Base-by-base conservation (phyloP, 2,888 invertebrate genomes). In the Epiblema foenella region DNA sequence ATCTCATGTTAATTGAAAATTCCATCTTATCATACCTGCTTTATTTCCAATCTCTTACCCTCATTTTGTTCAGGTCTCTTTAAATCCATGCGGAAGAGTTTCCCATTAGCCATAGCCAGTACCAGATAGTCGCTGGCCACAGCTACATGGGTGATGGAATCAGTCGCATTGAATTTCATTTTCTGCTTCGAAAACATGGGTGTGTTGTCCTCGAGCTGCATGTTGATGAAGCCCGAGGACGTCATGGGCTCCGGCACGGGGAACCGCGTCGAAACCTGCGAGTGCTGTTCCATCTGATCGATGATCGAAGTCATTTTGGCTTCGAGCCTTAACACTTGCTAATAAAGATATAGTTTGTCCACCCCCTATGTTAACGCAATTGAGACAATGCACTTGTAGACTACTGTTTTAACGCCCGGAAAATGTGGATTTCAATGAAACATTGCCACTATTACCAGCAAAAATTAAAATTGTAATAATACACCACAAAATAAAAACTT, bases 101-200 rank as follows among this genome's bases (percentile, higher is more conserved):
- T 95, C 74, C 97, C 96, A 83, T 97, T 97, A 18, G 96, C 96
- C 96, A 98, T 96, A 1, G 97, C 96, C 76, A 98, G 95, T 0
- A 97, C 96, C 67, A 98, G 92, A 84, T 96, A 96, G 85, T 98
- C 97, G 83, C 96, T 98, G 42, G 96, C 95, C 8, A 98, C 97
- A 2, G 95, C 95, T 69, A 98, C 94, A 83, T 98, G 97, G 3
- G 96, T 95, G 75, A 99, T 96, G 73, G 95, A 94, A 78, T 96
- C 96, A 0, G 96, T 95, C 0, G 98, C 97, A 73, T 95, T 95
- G 76, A 97, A 95, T 79, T 96, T 96, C 89, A 97, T 96, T 87
- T 96, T 96, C 76, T 97, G 96, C 86, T 97, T 98, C 42, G 95
- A 96, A 87, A 98, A 98, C 86, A 98, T 98, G 10, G 98, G 97